Percentiles rank a stretch among this genome's conserved stretches.
These are phyloP conservation scores for Listrodromus nycthemerus DNA, from an alignment of 2,888 invertebrate genomes.

Conservation along the genomic window DNA sequence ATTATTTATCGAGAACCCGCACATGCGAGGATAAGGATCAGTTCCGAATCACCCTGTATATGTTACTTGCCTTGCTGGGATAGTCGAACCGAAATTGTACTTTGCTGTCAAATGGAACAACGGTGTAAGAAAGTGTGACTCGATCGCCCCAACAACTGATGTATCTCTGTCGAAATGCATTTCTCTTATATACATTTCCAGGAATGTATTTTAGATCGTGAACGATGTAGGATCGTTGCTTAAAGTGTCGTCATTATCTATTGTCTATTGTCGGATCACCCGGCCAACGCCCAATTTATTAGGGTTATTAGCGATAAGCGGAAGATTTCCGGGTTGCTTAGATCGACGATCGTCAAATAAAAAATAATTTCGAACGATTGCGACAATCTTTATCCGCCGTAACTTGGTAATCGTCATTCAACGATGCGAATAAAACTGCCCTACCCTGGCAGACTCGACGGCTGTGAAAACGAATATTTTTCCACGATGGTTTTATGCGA, in stretches of 20 bases:
- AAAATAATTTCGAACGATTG: background rate
- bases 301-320: constrained; percentile 16
- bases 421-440: background rate
- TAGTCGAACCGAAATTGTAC: background rate
- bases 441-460: background rate
- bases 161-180: constrained; percentile 1
- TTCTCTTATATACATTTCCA: constrained; percentile 54
- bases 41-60: too few relatives aligned
- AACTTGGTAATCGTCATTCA: constrained; percentile 4
- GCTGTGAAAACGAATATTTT: too few relatives aligned
- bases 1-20: too few relatives aligned
- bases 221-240: constrained; percentile 43
- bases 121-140: background rate
- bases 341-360: constrained; percentile 16
- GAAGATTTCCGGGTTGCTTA: constrained; percentile 47
- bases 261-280: constrained; percentile 35
- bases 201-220: background rate
- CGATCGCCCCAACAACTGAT: constrained; percentile 31
- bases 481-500: too few relatives aligned
- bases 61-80: constrained; percentile 8
- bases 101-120: background rate
- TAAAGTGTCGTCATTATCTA: constrained; percentile 62
- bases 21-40: too few relatives aligned
- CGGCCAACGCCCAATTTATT: constrained; percentile 59
- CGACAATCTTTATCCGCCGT: background rate